Conservation (phyloP, 2,113 vertebrate genomes). For the Marmota monax region DNA sequence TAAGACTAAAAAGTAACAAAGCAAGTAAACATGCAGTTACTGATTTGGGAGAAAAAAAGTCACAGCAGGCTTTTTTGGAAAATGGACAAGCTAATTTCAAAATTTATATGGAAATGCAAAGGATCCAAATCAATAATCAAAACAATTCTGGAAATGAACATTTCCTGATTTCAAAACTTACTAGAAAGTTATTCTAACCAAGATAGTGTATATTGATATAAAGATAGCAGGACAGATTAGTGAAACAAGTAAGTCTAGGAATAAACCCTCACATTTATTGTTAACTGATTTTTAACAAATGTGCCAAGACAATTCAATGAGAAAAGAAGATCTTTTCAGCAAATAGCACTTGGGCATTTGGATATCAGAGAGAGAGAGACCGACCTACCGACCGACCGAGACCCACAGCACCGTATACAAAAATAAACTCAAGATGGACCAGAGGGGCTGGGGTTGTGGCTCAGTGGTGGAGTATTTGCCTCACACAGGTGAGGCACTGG, state of each 20-base stretch:
- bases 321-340: too few relatives aligned
- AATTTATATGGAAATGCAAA: slow-evolving; percentile 22
- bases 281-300: too few relatives aligned
- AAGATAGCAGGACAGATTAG: not conserved
- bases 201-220: not conserved
- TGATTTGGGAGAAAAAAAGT: not conserved
- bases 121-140: not conserved
- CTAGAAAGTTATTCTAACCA: not conserved
- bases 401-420: too few relatives aligned
- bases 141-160: slow-evolving; percentile 30
- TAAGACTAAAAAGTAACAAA: not conserved
- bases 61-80: not conserved
- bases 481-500: too few relatives aligned
- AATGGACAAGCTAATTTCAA: not conserved
- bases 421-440: too few relatives aligned
- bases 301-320: too few relatives aligned
- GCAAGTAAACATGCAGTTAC: not conserved
- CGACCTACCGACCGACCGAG: too few relatives aligned
- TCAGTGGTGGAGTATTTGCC: too few relatives aligned
- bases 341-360: not conserved
- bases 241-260: not conserved
- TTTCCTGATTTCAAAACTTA: not conserved
- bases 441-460: too few relatives aligned
- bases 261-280: too few relatives aligned
- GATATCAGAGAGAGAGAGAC: not conserved